Conservation (phyloP, 2,888 invertebrate genomes). For the Spilosoma lubricipeda region DNA sequence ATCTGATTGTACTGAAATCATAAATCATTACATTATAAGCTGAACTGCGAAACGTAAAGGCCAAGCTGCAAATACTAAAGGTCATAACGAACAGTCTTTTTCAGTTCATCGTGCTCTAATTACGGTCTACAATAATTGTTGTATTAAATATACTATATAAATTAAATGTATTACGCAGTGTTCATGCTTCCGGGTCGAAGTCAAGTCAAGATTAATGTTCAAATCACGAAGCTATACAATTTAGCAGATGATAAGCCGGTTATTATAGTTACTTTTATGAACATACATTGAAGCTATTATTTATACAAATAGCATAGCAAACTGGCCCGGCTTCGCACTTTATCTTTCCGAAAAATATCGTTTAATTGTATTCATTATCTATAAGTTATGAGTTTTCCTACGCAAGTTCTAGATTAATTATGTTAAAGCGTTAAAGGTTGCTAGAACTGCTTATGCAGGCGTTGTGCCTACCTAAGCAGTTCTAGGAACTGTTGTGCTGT, state of each 20-base stretch:
- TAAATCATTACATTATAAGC: background rate
- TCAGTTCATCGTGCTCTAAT: background rate
- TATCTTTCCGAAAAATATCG: too few species aligned
- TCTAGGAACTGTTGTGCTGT: too few species aligned
- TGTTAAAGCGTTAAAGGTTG: background rate
- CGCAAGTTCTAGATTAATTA: background rate
- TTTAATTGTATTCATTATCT: too few species aligned
- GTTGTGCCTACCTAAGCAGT: background rate
- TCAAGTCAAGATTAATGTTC: background rate
- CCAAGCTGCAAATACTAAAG: background rate
- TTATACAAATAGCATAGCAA: too few species aligned
- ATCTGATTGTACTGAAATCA: too few species aligned
- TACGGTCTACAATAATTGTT: background rate
- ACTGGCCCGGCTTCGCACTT: too few species aligned
- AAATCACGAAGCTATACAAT: background rate
- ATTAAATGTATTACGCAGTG: conserved; percentile 4
- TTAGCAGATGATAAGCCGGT: background rate
- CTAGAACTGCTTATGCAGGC: background rate
- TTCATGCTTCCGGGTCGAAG: conserved; percentile 20
- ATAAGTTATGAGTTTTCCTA: background rate
- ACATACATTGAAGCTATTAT: background rate
- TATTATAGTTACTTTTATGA: background rate
- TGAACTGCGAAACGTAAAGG: background rate
- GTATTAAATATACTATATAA: background rate
- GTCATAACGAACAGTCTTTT: background rate